Conservation (phyloP, 2,888 invertebrate genomes). For the Vannuccia rotundouncinata region DNA sequence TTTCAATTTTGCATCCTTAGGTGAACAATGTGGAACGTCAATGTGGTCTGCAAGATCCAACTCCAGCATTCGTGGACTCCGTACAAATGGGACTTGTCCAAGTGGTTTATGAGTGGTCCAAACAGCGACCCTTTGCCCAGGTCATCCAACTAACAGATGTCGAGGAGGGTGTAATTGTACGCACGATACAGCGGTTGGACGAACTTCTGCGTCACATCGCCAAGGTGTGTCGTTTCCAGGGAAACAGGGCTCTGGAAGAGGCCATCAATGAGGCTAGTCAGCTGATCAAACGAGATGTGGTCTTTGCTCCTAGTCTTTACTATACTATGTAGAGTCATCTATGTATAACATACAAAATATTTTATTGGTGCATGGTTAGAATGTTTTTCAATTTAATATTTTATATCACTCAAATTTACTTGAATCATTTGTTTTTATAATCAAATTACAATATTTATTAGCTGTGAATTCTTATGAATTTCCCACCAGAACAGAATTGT, state of each 20-base stretch:
- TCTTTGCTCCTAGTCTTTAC: slow-evolving; percentile 92
- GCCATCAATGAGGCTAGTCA: slow-evolving; percentile 92
- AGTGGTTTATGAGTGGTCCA: slow-evolving; percentile 35
- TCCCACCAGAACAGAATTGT: too few relatives aligned
- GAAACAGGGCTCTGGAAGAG: slow-evolving; percentile 78
- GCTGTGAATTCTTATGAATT: too few relatives aligned
- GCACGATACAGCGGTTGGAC: slow-evolving; percentile 89
- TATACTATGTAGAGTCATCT: background rate
- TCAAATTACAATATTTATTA: too few relatives aligned
- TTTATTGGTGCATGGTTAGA: too few relatives aligned
- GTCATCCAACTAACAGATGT: slow-evolving; percentile 86
- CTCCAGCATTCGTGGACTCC: background rate
- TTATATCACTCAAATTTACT: too few relatives aligned
- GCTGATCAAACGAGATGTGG: slow-evolving; percentile 89
- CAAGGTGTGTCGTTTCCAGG: slow-evolving; percentile 83
- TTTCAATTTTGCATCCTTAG: background rate
- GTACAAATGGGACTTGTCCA: slow-evolving; percentile 11
- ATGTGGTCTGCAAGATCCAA: background rate
- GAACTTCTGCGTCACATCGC: slow-evolving; percentile 82
- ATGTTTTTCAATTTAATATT: too few relatives aligned
- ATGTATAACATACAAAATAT: too few relatives aligned
- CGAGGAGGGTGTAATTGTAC: slow-evolving; percentile 93
- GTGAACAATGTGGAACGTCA: background rate
- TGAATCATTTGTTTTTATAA: too few relatives aligned
- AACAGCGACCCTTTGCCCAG: slow-evolving; percentile 70